A percentile compares a stretch with the other conserved stretches of the same genome.
Conservation (phyloP, 2,797 vertebrate genomes). For the Cossypha polioptera region DNA sequence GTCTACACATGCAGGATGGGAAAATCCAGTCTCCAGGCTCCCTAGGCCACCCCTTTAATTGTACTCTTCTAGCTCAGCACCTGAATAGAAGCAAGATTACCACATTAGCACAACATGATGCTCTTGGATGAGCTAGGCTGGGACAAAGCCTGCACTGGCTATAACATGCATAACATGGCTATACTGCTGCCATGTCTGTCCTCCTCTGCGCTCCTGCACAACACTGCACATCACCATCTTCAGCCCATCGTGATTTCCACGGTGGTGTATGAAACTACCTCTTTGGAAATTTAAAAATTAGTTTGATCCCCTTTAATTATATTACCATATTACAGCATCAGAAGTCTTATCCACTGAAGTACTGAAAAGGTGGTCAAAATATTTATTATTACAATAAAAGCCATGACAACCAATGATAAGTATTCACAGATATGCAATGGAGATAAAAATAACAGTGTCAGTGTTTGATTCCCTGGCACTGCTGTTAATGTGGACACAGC, state of each 20-base stretch:
- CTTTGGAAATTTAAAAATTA: background rate
- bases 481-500: background rate
- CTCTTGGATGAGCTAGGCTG: background rate
- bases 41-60: background rate
- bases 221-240: background rate
- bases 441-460: background rate
- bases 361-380: background rate
- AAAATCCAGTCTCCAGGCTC: background rate
- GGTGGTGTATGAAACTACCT: rapidly evolving
- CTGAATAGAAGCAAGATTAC: background rate
- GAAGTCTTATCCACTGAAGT: background rate
- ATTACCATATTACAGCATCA: background rate
- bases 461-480: background rate
- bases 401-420: background rate
- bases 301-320: background rate
- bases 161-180: rapidly evolving
- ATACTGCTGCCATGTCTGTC: background rate
- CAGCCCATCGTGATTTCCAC: background rate
- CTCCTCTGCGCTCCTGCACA: background rate
- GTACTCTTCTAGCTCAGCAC: background rate
- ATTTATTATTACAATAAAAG: background rate
- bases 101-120: rapidly evolving
- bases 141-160: background rate
- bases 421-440: background rate
- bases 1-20: background rate